Evolutionary conservation across 2,797 vertebrate genomes (phyloP), one percentile per base, ranked within the genome.

Genomic region (Chiroxiphia lanceolata): DNA sequence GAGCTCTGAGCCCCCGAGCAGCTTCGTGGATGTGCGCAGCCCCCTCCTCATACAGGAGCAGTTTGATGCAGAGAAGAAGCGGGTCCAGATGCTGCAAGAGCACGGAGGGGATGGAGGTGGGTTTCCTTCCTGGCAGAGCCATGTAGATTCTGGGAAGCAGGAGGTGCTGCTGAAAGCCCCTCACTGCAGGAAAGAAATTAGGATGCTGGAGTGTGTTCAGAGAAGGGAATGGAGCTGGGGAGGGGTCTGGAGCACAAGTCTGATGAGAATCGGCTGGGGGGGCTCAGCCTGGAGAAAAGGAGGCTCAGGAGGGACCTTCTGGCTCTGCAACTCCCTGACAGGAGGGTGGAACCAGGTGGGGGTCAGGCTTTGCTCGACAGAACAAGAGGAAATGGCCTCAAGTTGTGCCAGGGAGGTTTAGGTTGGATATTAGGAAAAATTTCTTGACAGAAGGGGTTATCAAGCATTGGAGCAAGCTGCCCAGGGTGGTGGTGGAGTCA

Each of bases 41-140:
- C 85, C 93, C 15, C 57, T 86, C 16, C 61, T 71, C 50, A n/a
- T 80, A 5, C 90, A 91, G 40, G 25, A 64, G 51, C 81, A 84
- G 59, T 86, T 91, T 0, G 91, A 96, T 21, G 56, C 2, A 0
- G 85, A 84, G 71, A 80, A 71, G 74, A 95, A 96, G 23, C 34
- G 0, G 13, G 2, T 3, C 0, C 1, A 3, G 69, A 71, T 56
- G 87, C 72, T 51, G 48, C 31, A 0, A 17, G 45, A n/a, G 27
- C 38, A 15, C 0, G 0, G 10, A 10, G 33, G 48, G 36, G 36
- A 7, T 15, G 65, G 9, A 93, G 88, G 94, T 94, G 71, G 6
- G 93, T 96, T 82, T 78, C 11, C 14, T 45, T 78, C 23, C 57
- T 1, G 2, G 38, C 36, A 84, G 44, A 44, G 25, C 14, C 8